These are phyloP conservation scores for Drosophila fuyamai DNA, from an alignment of 1,140 invertebrate species.

Conservation along the genomic window DNA sequence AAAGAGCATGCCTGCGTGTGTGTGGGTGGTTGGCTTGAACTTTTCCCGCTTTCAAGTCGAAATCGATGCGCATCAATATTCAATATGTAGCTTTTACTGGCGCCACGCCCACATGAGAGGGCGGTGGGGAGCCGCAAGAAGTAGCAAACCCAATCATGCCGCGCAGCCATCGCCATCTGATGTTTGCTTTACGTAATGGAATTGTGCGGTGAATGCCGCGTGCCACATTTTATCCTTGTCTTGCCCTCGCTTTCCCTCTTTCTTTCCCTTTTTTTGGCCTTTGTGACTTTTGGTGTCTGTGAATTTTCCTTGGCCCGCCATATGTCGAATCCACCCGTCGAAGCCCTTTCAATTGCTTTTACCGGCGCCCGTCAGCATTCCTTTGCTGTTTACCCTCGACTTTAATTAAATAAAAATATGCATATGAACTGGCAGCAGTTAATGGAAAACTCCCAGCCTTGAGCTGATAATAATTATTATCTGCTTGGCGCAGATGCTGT, in stretches of 20 bases:
- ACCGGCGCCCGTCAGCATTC: conserved; percentile 54
- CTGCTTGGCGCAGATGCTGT: conserved; percentile 7
- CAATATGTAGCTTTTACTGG: conserved; percentile 78
- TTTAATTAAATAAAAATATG: conserved; percentile 80
- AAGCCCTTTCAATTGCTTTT: conserved; percentile 62
- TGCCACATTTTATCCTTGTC: conserved; percentile 62
- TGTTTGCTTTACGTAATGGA: conserved; percentile 82
- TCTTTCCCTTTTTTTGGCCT: conserved; percentile 1
- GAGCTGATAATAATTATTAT: conserved; percentile 61
- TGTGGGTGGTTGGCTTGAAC: conserved; percentile 45
- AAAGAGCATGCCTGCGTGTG: conserved; percentile 38
- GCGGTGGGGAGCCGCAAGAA: conserved; percentile 17
- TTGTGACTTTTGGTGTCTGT: conserved; percentile 60
- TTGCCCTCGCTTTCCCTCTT: conserved; percentile 36
- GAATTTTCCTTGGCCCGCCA: conserved; percentile 62
- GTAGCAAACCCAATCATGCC: conserved; percentile 71
- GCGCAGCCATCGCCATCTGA: conserved; percentile 69
- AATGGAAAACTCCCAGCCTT: conserved; percentile 48
- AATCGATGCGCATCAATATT: conserved; percentile 81
- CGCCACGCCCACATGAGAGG: conserved; percentile 32
- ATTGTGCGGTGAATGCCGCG: conserved; percentile 76
- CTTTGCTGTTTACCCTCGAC: conserved; percentile 67
- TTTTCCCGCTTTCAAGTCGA: conserved; percentile 74
- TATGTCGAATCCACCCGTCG: conserved; percentile 45
- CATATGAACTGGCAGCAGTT: conserved; percentile 35